phyloP scores from a whole-genome alignment of 2,797 vertebrate genomes.

The Avahi laniger region DNA sequence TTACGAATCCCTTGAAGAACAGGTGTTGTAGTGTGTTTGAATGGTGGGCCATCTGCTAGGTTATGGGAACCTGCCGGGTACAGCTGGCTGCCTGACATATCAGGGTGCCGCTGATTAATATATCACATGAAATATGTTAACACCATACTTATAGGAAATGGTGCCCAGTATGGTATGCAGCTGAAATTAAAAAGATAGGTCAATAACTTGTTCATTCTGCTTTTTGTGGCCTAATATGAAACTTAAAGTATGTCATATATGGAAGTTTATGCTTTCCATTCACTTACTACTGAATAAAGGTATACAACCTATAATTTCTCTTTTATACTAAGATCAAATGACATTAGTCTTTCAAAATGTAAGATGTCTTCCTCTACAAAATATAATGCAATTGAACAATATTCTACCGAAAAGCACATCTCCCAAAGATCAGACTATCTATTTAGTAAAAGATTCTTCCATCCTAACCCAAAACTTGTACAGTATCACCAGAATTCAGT shows the following conservation, averaged over 20 bases:
- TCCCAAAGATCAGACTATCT: not conserved
- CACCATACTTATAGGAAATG: not conserved
- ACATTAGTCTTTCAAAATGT: constrained; percentile 29
- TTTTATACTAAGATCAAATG: not conserved
- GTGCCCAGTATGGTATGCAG: not conserved
- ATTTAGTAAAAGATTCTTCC: not conserved
- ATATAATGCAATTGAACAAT: not conserved
- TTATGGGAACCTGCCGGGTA: not conserved
- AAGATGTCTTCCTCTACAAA: constrained; percentile 17
- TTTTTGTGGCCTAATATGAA: not conserved
- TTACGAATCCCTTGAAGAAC: not conserved
- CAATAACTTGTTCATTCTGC: not conserved
- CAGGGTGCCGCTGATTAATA: constrained; percentile 48
- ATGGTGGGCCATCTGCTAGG: constrained; percentile 54
- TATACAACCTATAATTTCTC: not conserved
- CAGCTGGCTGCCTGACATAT: constrained; percentile 46
- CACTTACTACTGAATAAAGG: not conserved
- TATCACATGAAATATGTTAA: constrained; percentile 17
- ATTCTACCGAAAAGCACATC: not conserved
- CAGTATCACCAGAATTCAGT: not conserved
- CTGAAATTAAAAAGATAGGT: not conserved
- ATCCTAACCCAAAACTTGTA: not conserved
- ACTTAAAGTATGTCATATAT: not conserved
- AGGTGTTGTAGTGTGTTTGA: constrained; percentile 8
- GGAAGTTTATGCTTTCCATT: not conserved